Conservation (phyloP, 2,888 invertebrate genomes). For the Arge pagana region DNA sequence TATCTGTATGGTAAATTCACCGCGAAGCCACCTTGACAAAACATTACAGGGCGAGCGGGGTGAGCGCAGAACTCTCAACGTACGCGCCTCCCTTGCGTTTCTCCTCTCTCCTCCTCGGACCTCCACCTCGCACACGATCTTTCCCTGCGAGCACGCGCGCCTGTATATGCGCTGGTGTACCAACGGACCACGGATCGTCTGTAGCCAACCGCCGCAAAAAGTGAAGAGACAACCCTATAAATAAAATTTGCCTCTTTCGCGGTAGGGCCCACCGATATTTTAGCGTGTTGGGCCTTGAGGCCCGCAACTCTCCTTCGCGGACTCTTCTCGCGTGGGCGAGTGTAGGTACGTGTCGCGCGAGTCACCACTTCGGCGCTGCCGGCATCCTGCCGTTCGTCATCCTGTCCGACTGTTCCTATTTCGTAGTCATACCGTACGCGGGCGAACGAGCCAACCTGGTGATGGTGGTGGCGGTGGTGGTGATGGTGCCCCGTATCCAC, state of each 20-base stretch:
- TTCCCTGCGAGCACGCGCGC: not conserved
- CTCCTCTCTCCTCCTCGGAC: not conserved
- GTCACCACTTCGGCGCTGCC: slow-evolving; percentile 51
- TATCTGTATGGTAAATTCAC: slow-evolving; percentile 1
- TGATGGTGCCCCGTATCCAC: too few species aligned
- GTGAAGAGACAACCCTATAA: slow-evolving; percentile 41
- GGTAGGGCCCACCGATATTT: slow-evolving; percentile 37
- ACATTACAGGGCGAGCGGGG: not conserved
- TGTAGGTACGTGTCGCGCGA: slow-evolving; percentile 52
- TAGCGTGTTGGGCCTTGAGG: slow-evolving; percentile 26
- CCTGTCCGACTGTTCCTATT: slow-evolving; percentile 54
- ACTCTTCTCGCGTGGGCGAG: slow-evolving; percentile 45
- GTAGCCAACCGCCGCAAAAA: slow-evolving; percentile 32
- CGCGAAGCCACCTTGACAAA: slow-evolving; percentile 5
- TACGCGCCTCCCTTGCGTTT: slow-evolving; percentile 1
- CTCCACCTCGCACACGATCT: not conserved
- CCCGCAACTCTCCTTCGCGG: slow-evolving; percentile 18
- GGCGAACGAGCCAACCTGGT: not conserved
- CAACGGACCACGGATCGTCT: slow-evolving; percentile 29
- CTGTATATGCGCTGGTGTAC: slow-evolving; percentile 2
- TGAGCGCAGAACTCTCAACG: slow-evolving; percentile 4
- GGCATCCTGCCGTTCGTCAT: slow-evolving; percentile 54
- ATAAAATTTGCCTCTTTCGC: slow-evolving; percentile 43
- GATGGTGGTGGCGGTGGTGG: too few species aligned
- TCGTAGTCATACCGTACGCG: slow-evolving; percentile 33